Base-by-base conservation (phyloP, 2,797 vertebrate species). In the Natrix natrix region DNA sequence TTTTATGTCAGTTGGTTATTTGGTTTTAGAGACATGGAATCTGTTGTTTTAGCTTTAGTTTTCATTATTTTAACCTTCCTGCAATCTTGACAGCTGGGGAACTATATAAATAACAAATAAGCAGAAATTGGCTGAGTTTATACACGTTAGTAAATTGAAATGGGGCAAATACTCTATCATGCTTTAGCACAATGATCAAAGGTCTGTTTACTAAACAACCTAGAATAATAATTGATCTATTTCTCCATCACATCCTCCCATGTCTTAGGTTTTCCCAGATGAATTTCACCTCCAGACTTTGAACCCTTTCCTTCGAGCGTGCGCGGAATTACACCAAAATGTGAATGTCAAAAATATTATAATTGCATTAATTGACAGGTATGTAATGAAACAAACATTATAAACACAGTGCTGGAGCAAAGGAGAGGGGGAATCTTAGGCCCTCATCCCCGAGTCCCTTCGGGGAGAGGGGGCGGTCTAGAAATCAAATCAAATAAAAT, bases 281-380 rank as follows among this genome's bases (percentile, higher is more conserved):
- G 99, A 99, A 98, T 99, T 99, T 97, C 99, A 99, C 93, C 98
- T 99, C 93, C 99, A 99, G 97, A 99, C 99, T 4, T 96, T 99
- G 97, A 99, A 99, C 97, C 99, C 99, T 56, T 99, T 99, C 97
- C 98, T 99, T 94, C 98, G 99, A 91, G 98, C 99, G 60, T 99
- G 99, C 97, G 99, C 99, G 14, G 99, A 99, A 94, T 98, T 99
- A 89, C 99, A 99, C 96, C 99, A 99, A 97, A 98, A 99, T 61
- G 99, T 99, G 96, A 99, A 99, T 60, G 99, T 99, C 94, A 99
- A 99, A 98, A 99, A 99, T 97, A 99, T 99, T 96, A 99, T 99
- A 96, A 99, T 99, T 92, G 99, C 99, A 96, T 99, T 99, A 96
- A 99, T 99, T 94, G 99, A 99, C 98, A 99, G 99, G 99, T 99